Base-by-base conservation (phyloP, 2,888 invertebrate genomes). In the Stenchaetothrips biformis region DNA sequence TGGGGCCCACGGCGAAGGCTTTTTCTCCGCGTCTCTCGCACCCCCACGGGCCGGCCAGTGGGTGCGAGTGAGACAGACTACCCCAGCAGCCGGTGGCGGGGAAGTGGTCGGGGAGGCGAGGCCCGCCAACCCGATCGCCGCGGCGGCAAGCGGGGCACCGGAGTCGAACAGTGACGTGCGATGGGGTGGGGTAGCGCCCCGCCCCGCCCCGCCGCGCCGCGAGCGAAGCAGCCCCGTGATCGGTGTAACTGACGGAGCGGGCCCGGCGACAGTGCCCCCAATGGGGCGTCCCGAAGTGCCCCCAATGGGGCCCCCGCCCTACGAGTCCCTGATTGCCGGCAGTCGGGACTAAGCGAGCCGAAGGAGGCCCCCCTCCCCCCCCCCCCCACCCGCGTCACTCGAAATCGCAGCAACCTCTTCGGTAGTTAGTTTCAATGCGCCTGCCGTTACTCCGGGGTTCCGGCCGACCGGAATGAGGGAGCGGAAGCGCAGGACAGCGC, bases 391-490 rank as follows among this genome's bases (percentile, higher is more conserved):
- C 16, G 2, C 53, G 53, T 11, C 53, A 16, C 53, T 53, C 53
- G 13, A 11, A 53, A 16, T 53, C 53, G 16, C 53, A 67, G 18
- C 67, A 67, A 21, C 21, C 67, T 18, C 67, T 67, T 21, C 67
- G 67, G 67, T 21, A 67, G 67, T 67, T 67, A 67, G n/a, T 67
- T 67, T 67, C 67, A 67, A 67, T 67, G 53, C 13, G 67, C 67
- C 7, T 18, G 67, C 67, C 18, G 4, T 67, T 67, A 67, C 67
- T n/a, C 37, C 37, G 4, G 37, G 37, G 37, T 4, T 37, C 4
- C 37, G 37, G 37, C 37, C 37, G 37, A 2, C 37, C 37, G 37
- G 37, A n/a, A n/a, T n/a, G 37, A 37, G 37, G 37, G 37, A 37
- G 37, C 37, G n/a, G n/a, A n/a, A n/a, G n/a, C n/a, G n/a, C n/a